Evolutionary conservation across 2,797 vertebrate genomes (phyloP), one percentile per base, ranked within the genome.

Genomic region (Selene dorsalis): DNA sequence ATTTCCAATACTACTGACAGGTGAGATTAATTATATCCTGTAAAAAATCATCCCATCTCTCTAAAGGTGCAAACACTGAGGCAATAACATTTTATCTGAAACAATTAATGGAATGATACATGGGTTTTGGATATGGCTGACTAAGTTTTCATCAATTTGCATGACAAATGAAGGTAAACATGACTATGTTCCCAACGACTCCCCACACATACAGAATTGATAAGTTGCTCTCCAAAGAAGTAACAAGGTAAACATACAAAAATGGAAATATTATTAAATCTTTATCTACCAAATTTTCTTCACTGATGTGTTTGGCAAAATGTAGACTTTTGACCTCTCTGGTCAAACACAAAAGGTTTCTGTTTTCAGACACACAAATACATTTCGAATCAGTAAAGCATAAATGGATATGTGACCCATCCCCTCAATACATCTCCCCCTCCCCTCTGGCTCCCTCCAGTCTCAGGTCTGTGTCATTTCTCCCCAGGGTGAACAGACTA

Each of bases 401-500:
- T 45, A 35, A 68, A 63, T 4, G 2, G 12, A 75, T 45, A 11
- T 59, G 24, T 41, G 41, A 17, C 45, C 24, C 11, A n/a, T 57
- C 13, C 38, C 24, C 11, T 88, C 13, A 87, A 26, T 52, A 83
- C 90, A 91, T 88, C 20, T 94, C 93, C 0, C 91, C 91, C 52
- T 95, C 94, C 59, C 87, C 92, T 80, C 89, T 84, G 55, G 80
- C 85, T 61, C 92, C 94, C 43, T 95, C 95, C 61, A 97, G 92
- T 69, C 93, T 94, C 41, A 98, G 90, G 45, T 97, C 96, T 0
- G 95, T 91, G 78, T 97, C 96, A 0, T 96, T 96, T 64, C 95
- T 95, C 30, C 96, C 95, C 63, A 98, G 87, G 0, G 97, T 95
- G 86, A 97, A 97, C 63, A 98, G 94, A 80, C 96, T 96, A 41